These are phyloP conservation scores for Bettongia penicillata DNA, from an alignment of 2,113 vertebrate species.

Conservation along the genomic window DNA sequence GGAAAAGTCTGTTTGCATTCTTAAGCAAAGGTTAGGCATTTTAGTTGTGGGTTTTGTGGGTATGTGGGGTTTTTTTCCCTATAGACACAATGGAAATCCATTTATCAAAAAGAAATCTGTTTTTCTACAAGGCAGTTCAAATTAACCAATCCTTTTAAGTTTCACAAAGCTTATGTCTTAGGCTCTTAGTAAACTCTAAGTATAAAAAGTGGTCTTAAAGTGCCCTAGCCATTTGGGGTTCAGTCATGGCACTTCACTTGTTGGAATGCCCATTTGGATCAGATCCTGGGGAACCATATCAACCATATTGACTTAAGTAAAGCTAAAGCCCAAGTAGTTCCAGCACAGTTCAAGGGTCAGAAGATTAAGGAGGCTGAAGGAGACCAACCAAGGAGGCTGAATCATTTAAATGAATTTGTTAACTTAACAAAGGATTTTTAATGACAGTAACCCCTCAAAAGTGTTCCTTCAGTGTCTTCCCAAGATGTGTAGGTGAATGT, in stretches of 20 bases:
- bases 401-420: not conserved
- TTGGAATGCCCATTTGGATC: not conserved
- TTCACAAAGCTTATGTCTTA: conserved; percentile 64
- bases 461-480: not conserved
- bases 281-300: not conserved
- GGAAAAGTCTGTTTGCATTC: conserved; percentile 79
- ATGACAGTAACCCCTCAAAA: not conserved
- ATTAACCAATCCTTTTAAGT: conserved; percentile 1
- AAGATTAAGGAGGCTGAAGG: not conserved
- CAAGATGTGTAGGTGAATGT: not conserved
- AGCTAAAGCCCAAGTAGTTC: conserved; percentile 37
- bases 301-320: not conserved
- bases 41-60: not conserved
- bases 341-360: not conserved
- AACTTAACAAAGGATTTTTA: not conserved
- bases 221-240: conserved; percentile 22
- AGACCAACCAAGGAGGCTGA: not conserved
- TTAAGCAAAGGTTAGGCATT: conserved; percentile 80
- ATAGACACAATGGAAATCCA: conserved; percentile 74
- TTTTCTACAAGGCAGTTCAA: conserved; percentile 74
- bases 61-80: conserved; percentile 73
- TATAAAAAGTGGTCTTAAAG: conserved; percentile 68
- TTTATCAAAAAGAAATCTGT: conserved; percentile 75
- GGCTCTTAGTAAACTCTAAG: conserved; percentile 26
- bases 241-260: not conserved